phyloP scores from a whole-genome alignment of 2,888 invertebrate species.

The Morinoia aosen region DNA sequence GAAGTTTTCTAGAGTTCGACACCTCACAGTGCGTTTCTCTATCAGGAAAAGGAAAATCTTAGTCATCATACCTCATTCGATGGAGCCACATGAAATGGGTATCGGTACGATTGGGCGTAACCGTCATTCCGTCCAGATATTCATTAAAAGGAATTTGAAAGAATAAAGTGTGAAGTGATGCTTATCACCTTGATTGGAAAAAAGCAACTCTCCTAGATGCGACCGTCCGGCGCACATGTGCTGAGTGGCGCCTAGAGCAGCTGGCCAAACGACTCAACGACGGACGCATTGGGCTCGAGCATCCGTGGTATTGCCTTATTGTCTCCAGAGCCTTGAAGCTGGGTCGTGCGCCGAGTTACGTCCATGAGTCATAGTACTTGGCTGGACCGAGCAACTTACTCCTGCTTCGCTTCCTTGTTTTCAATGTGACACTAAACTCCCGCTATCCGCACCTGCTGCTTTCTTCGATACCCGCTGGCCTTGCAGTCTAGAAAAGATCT shows the following conservation, averaged over 20 bases:
- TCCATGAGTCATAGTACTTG: neutral
- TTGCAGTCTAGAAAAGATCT: neutral
- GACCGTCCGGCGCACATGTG: neutral
- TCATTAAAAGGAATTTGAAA: no score
- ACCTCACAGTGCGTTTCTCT: no score
- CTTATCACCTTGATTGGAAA: no score
- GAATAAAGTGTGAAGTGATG: no score
- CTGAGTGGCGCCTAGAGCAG: neutral
- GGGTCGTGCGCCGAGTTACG: neutral
- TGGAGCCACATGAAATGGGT: no score
- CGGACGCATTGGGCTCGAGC: neutral
- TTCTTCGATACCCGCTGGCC: neutral
- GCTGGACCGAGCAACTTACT: neutral
- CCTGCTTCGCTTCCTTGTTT: neutral
- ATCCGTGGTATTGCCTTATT: neutral
- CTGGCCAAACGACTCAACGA: neutral
- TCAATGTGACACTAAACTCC: slow-evolving; percentile 9
- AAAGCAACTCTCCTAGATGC: neutral
- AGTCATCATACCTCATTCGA: no score
- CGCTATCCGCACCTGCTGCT: slow-evolving; percentile 12
- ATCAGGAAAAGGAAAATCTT: no score
- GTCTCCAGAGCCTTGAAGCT: neutral
- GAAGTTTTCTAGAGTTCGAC: no score
- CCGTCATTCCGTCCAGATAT: no score
- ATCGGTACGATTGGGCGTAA: no score